A percentile compares a stretch with the other conserved stretches of the same genome.
Evolutionary conservation across 1,140 invertebrate genomes (phyloP).

Genomic region (Drosophila ogumai): DNA sequence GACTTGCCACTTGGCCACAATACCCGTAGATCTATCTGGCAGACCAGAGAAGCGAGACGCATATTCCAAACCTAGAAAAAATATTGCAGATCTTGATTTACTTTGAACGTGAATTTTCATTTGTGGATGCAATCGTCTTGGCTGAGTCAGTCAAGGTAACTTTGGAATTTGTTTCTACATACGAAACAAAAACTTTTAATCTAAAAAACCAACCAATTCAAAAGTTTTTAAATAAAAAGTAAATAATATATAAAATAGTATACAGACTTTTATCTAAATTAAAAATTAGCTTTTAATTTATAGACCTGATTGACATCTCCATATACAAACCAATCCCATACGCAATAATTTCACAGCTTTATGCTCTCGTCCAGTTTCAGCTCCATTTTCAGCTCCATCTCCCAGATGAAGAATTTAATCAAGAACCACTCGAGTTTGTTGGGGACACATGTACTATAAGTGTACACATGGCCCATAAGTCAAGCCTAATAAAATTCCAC

Average conservation of each 20-base stretch:
- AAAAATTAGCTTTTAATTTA: neutral
- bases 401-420: conserved; percentile 44
- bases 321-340: neutral
- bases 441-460: conserved; percentile 35
- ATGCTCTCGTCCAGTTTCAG: neutral
- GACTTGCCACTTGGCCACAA: conserved; percentile 46
- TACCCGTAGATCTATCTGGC: conserved; percentile 30
- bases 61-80: conserved; percentile 11
- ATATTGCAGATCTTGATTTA: neutral
- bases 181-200: neutral
- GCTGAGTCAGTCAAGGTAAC: neutral
- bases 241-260: no score
- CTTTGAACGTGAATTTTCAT: conserved; percentile 5
- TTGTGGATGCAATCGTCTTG: neutral
- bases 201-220: neutral
- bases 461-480: conserved; percentile 56
- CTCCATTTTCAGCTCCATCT: neutral
- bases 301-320: neutral
- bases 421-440: conserved; percentile 36
- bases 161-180: neutral
- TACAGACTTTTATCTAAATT: no score
- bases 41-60: neutral
- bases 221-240: neutral
- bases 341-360: conserved; percentile 14
- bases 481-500: conserved; percentile 61